These are phyloP conservation scores for Podabrus alpinus DNA, from an alignment of 2,888 invertebrate species.

Conservation along the genomic window DNA sequence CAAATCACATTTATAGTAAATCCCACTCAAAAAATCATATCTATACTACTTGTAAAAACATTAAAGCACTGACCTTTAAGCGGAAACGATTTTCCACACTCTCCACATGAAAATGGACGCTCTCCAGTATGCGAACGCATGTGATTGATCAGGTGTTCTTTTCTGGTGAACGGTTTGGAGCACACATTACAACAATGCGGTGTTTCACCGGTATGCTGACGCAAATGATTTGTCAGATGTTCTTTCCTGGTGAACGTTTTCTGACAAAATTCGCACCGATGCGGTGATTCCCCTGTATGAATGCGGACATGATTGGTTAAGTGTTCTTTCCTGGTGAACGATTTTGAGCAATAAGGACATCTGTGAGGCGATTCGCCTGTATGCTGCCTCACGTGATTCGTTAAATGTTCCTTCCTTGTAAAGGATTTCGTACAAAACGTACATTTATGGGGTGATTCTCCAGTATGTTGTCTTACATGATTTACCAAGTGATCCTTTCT, in stretches of 20 bases:
- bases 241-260: conserved; percentile 74
- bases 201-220: conserved; percentile 74
- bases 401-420: conserved; percentile 80
- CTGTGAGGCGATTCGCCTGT: conserved; percentile 87
- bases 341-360: conserved; percentile 83
- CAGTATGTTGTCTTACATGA: conserved; percentile 70
- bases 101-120: conserved; percentile 80
- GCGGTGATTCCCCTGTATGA: conserved; percentile 70
- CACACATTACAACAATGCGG: conserved; percentile 75
- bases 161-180: conserved; percentile 73
- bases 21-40: too few species aligned
- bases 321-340: conserved; percentile 85
- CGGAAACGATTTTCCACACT: conserved; percentile 86
- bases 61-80: conserved; percentile 63
- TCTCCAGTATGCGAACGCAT: conserved; percentile 82
- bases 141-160: conserved; percentile 75
- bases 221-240: conserved; percentile 71
- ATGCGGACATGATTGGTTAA: conserved; percentile 78
- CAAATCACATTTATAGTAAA: too few species aligned
- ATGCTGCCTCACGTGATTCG: conserved; percentile 85
- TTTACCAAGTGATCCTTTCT: conserved; percentile 81
- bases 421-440: conserved; percentile 79
- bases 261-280: conserved; percentile 71
- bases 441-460: conserved; percentile 79
- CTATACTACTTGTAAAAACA: background rate